A percentile compares a stretch with the other conserved stretches of the same genome.
These are phyloP conservation scores for Neofelis nebulosa DNA, from an alignment of 2,113 vertebrate genomes.

Conservation along the genomic window DNA sequence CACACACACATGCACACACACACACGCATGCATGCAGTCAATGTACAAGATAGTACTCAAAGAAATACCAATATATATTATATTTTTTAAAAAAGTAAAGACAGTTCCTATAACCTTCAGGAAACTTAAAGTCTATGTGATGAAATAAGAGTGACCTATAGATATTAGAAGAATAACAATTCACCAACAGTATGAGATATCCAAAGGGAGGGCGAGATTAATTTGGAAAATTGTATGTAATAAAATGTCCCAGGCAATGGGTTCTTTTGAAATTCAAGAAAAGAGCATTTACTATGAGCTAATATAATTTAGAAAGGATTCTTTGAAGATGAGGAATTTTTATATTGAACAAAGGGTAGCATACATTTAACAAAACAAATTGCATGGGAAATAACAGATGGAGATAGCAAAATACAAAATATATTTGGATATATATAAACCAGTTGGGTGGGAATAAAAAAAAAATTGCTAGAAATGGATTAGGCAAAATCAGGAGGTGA, in stretches of 20 bases:
- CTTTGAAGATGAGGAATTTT: background rate
- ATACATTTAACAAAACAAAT: background rate
- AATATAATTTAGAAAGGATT: slow-evolving; percentile 20
- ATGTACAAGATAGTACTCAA: background rate
- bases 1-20: background rate
- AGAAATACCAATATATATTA: background rate
- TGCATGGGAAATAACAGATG: background rate
- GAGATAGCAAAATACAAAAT: background rate
- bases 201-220: slow-evolving; percentile 35
- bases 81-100: background rate
- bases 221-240: slow-evolving; percentile 62
- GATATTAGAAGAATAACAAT: slow-evolving; percentile 30
- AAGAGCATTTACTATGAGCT: background rate
- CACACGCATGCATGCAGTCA: background rate
- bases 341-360: background rate
- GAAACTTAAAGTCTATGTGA: slow-evolving; percentile 26
- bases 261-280: slow-evolving; percentile 53
- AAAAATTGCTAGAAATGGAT: background rate
- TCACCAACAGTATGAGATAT: background rate
- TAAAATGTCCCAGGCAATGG: slow-evolving; percentile 38
- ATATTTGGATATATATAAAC: background rate
- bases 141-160: slow-evolving; percentile 4
- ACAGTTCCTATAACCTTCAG: background rate
- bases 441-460: background rate
- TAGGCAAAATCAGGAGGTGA: background rate